phyloP scores from a whole-genome alignment of 2,797 vertebrate species.

The Chanos chanos region DNA sequence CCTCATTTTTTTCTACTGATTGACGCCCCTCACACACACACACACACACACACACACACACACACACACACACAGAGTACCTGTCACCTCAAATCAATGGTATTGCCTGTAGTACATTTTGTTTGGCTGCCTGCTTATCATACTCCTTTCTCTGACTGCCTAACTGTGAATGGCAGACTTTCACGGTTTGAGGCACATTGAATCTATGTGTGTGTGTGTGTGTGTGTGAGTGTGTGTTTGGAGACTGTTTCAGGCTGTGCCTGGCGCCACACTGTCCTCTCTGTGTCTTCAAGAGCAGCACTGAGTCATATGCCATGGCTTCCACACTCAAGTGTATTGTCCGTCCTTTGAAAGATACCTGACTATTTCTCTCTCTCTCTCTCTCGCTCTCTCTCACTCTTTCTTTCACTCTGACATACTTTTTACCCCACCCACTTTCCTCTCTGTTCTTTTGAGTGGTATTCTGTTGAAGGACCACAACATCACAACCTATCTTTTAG shows the following conservation, averaged over 20 bases:
- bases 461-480: too few relatives aligned
- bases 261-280: conserved; percentile 68
- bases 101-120: conserved; percentile 74
- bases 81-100: conserved; percentile 64
- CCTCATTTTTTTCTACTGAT: conserved; percentile 56
- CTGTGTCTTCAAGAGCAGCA: conserved; percentile 42
- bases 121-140: conserved; percentile 67
- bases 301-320: conserved; percentile 40
- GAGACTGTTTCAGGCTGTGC: conserved; percentile 25
- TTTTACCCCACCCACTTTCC: too few relatives aligned
- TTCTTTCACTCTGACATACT: neutral
- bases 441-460: too few relatives aligned
- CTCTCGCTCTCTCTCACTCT: neutral
- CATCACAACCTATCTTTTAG: too few relatives aligned
- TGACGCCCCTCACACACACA: conserved; percentile 48
- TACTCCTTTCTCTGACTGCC: conserved; percentile 59
- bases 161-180: conserved; percentile 64
- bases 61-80: conserved; percentile 40
- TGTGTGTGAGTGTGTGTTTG: conserved; percentile 39
- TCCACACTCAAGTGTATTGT: conserved; percentile 26
- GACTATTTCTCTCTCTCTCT: conserved; percentile 17
- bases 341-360: conserved; percentile 38
- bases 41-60: conserved; percentile 31
- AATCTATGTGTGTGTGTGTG: conserved; percentile 30
- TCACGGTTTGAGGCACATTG: conserved; percentile 49